Conservation (phyloP, 2,797 vertebrate species). For the Potorous gilbertii region DNA sequence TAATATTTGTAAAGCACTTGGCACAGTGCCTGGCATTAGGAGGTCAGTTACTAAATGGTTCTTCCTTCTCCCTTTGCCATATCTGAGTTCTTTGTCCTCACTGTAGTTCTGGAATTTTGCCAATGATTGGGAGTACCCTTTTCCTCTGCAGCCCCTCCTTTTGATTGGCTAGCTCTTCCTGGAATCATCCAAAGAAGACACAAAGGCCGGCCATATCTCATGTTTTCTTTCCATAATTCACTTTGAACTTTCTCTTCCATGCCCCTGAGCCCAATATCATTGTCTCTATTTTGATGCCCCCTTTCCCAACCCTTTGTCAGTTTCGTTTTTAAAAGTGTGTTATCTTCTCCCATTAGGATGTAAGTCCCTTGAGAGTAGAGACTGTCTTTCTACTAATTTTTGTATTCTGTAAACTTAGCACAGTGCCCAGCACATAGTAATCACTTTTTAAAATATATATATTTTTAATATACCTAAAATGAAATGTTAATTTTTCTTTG, state of each 20-base stretch:
- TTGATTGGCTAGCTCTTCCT: background rate
- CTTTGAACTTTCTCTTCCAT: background rate
- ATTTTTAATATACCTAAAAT: background rate
- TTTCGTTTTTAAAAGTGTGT: background rate
- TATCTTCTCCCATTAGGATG: background rate
- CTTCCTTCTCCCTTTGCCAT: background rate
- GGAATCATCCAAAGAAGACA: background rate
- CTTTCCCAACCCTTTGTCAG: background rate
- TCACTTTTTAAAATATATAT: background rate
- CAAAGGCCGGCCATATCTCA: background rate
- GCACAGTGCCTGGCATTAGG: background rate
- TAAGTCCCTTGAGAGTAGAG: background rate
- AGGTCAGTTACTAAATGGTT: background rate
- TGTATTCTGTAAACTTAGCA: background rate
- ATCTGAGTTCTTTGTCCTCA: background rate
- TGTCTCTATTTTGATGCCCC: background rate
- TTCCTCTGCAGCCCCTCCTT: background rate
- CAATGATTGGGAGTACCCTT: background rate
- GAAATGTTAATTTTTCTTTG: background rate
- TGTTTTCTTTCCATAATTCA: background rate
- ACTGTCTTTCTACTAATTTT: background rate
- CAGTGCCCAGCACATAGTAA: background rate
- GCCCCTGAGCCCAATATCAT: background rate
- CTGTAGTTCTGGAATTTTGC: background rate
- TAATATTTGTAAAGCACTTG: background rate